These are phyloP conservation scores for Oxyura jamaicensis DNA, from an alignment of 2,113 vertebrate genomes.

Conservation along the genomic window DNA sequence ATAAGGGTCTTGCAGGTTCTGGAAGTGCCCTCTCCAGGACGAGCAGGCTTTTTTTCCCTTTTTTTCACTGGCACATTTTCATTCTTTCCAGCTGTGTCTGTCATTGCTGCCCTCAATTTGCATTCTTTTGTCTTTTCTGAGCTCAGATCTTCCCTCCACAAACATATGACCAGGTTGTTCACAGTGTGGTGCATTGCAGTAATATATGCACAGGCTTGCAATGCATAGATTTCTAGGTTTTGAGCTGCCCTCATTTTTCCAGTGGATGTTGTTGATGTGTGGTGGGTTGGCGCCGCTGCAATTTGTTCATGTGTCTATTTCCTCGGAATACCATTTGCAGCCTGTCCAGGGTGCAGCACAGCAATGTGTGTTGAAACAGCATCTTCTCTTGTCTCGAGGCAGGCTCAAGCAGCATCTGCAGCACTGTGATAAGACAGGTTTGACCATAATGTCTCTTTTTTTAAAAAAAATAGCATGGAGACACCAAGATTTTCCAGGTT, in stretches of 20 bases:
- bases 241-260: not conserved
- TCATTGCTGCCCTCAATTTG: not conserved
- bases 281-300: not conserved
- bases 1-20: not conserved
- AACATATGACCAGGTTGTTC: not conserved
- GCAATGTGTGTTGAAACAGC: not conserved
- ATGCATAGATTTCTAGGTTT: not conserved
- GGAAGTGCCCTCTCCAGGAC: not conserved
- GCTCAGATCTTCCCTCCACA: not conserved
- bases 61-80: not conserved
- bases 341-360: not conserved
- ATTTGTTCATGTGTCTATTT: not conserved
- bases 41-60: not conserved
- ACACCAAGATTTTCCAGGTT: not conserved
- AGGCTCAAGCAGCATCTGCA: not conserved
- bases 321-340: not conserved
- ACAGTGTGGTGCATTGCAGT: not conserved
- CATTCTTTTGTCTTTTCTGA: not conserved
- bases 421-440: not conserved
- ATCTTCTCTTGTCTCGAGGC: not conserved
- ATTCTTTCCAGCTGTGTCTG: not conserved
- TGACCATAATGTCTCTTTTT: not conserved
- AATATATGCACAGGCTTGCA: not conserved
- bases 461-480: not conserved
- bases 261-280: not conserved